Percentiles rank a stretch among this genome's conserved stretches.
These are phyloP conservation scores for Melanogrammus aeglefinus DNA, from an alignment of 2,797 vertebrate species.

Conservation along the genomic window DNA sequence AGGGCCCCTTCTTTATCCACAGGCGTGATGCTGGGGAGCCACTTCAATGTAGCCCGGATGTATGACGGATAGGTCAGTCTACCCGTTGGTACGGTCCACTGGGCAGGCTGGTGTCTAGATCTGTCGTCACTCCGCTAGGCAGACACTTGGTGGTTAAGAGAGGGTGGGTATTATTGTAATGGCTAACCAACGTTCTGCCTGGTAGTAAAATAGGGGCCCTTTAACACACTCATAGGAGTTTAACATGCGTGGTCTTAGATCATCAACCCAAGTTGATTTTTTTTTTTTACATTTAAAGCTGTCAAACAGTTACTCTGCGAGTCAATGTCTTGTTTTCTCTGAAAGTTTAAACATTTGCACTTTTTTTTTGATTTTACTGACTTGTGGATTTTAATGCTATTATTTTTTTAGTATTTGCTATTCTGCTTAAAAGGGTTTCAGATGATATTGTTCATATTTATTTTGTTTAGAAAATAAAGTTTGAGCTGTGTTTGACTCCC, in stretches of 20 bases:
- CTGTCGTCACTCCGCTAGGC: neutral
- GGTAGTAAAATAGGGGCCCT: neutral
- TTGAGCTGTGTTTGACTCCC: constrained; percentile 37
- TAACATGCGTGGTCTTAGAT: neutral
- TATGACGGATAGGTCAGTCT: neutral
- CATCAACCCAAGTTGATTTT: constrained; percentile 15
- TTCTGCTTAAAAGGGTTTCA: constrained; percentile 57
- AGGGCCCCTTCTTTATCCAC: neutral
- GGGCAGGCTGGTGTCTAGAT: neutral
- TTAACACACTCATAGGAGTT: neutral
- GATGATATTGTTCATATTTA: constrained; percentile 71
- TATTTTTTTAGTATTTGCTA: constrained; percentile 34
- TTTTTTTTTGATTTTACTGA: constrained; percentile 21
- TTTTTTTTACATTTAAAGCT: constrained; percentile 35
- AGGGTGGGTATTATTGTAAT: neutral
- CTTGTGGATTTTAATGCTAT: constrained; percentile 31
- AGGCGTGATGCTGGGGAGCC: neutral
- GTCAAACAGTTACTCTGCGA: constrained; percentile 24
- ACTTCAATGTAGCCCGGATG: neutral
- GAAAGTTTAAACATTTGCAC: constrained; percentile 48
- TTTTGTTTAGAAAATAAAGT: constrained; percentile 73
- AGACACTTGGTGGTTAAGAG: neutral
- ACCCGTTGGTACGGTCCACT: neutral
- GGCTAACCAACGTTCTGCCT: neutral
- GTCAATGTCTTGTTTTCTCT: constrained; percentile 29